phyloP scores from a whole-genome alignment of 2,888 invertebrate species.

The Drosophila buzzatii region DNA sequence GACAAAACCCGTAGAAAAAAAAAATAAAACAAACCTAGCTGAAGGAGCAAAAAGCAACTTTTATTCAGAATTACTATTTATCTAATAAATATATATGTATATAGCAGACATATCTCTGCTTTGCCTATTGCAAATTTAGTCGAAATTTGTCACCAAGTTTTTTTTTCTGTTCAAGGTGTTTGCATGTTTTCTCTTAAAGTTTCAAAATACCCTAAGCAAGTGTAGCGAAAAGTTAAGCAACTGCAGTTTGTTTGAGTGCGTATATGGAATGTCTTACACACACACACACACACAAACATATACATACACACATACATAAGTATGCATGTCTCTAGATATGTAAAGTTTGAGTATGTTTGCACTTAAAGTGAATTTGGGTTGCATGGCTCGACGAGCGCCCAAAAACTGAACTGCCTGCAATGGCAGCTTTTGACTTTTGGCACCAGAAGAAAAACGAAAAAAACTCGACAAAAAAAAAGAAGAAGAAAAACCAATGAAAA shows the following conservation, averaged over 20 bases:
- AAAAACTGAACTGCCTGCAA: constrained; percentile 51
- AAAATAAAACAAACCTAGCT: neutral
- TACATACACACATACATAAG: neutral
- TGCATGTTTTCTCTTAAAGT: neutral
- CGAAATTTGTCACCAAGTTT: neutral
- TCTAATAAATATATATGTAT: neutral
- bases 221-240: constrained; percentile 29
- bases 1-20: too few species aligned
- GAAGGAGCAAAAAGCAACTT: neutral
- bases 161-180: neutral
- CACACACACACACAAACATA: neutral
- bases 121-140: neutral
- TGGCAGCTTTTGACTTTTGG: constrained; percentile 57
- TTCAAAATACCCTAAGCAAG: neutral
- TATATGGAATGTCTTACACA: constrained; percentile 1
- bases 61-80: neutral
- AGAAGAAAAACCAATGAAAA: constrained; percentile 19
- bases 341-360: constrained; percentile 51
- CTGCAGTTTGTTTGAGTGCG: constrained; percentile 26
- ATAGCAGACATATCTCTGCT: neutral
- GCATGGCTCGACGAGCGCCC: constrained; percentile 39
- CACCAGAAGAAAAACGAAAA: constrained; percentile 3
- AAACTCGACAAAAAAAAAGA: constrained; percentile 15
- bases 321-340: constrained; percentile 28
- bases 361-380: constrained; percentile 53